Conservation (phyloP, 1,140 invertebrate species). For the Patella vulgata region DNA sequence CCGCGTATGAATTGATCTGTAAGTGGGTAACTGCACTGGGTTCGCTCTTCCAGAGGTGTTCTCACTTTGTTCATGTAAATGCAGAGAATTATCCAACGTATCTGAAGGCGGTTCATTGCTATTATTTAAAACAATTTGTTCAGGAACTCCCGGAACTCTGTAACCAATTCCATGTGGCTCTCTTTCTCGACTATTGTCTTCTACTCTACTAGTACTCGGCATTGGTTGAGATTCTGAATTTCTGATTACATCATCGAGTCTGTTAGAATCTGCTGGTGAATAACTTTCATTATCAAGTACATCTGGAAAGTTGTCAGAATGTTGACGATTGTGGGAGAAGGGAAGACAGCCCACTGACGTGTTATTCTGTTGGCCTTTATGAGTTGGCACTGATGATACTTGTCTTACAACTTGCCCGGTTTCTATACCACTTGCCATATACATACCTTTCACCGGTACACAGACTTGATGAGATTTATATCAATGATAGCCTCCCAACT, state of each 20-base stretch:
- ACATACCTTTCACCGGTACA: no score
- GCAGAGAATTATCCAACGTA: not conserved
- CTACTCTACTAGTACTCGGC: no score
- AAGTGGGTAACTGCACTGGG: conserved; percentile 14
- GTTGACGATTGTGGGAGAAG: conserved; percentile 8
- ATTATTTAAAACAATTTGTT: not conserved
- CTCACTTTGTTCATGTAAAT: conserved; percentile 7
- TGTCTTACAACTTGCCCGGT: no score
- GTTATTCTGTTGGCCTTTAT: no score
- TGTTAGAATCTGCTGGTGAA: conserved; percentile 8
- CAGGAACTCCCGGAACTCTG: not conserved
- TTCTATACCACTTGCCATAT: no score
- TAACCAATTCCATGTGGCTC: not conserved
- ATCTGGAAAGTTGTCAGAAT: conserved; percentile 13
- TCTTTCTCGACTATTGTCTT: no score
- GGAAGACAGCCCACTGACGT: conserved; percentile 7
- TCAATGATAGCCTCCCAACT: no score
- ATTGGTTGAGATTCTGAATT: not conserved
- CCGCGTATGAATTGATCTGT: conserved; percentile 34
- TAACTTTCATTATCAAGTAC: conserved; percentile 19
- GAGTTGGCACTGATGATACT: no score
- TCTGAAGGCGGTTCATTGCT: not conserved
- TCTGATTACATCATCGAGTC: conserved; percentile 8
- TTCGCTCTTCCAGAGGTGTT: not conserved
- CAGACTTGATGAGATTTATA: no score